phyloP scores from a whole-genome alignment of 1,140 invertebrate genomes.

The Lithobius niger region DNA sequence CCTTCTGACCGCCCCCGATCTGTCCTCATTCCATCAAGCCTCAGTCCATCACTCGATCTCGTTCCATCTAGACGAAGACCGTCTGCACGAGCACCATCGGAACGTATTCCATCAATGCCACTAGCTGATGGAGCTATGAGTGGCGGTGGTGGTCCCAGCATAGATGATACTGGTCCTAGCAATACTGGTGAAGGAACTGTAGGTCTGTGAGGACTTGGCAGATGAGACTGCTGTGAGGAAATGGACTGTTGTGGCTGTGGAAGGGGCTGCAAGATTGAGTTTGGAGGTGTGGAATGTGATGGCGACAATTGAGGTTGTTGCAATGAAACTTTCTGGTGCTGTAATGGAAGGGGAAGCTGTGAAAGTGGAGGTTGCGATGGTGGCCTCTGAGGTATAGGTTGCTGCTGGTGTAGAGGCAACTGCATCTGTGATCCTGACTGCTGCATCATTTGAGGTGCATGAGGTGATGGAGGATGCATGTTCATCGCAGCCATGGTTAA shows the following conservation, averaged over 20 bases:
- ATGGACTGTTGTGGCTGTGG: background rate
- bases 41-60: too few species aligned
- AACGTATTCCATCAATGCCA: too few species aligned
- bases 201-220: background rate
- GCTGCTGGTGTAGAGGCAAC: background rate
- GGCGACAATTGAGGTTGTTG: background rate
- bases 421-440: background rate
- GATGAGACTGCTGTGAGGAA: background rate
- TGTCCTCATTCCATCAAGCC: too few species aligned
- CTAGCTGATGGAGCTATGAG: background rate
- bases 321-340: background rate
- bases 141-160: background rate
- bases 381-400: background rate
- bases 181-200: too few species aligned
- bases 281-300: background rate
- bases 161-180: too few species aligned
- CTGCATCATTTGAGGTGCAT: too few species aligned
- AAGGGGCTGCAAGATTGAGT: background rate
- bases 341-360: background rate
- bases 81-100: too few species aligned
- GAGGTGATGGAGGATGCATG: too few species aligned
- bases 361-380: slow-evolving; percentile 8
- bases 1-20: too few species aligned
- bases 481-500: too few species aligned
- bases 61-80: too few species aligned